Base-by-base conservation (phyloP, 1,140 invertebrate species). In the Temnothorax longispinosus region DNA sequence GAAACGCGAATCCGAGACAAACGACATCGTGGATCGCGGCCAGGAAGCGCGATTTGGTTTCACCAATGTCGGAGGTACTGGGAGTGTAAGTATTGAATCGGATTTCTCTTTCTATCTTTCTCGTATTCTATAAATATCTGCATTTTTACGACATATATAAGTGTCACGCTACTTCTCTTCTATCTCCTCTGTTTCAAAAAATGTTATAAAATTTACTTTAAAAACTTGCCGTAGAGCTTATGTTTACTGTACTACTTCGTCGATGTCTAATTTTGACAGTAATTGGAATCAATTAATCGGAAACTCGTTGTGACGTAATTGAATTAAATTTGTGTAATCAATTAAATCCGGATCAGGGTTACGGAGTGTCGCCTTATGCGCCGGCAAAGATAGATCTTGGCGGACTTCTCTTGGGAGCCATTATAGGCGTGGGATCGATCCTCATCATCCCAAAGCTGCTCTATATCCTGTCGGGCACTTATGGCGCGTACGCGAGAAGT, bases 351-450 rank as follows among this genome's bases (percentile, higher is more conserved):
- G 18, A 41, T 87, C 56, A 95, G 95, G 95, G 95, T 13, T 96
- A 96, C 56, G 96, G 96, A 18, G 92, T 95, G 4, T 96, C 96
- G 2, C 93, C 94, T 1, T 97, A 97, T 78, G 96, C 96, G 11
- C 97, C 97, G 0, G 95, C 97, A n/a, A 98, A 97, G 94, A 96
- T 98, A 54, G 98, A 98, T 89, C 94, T 98, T 1, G 97, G 97
- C 6, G 98, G 97, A n/a, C 96, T 98, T 41, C 95, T 98, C 3
- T 93, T 98, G 10, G 98, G 98, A 0, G 97, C 97, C 8, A 96
- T 98, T 0, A 96, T 98, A 62, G 98, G 98, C 3, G 96, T 98
- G 47, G 97, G 97, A 35, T 97, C 97, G 2, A 96, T 98, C 58
- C 95, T 98, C 11, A 96, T 98, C 0, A 96, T 98, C 38, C 98